Conservation (phyloP, 2,888 invertebrate genomes). For the Acleris laterana region DNA sequence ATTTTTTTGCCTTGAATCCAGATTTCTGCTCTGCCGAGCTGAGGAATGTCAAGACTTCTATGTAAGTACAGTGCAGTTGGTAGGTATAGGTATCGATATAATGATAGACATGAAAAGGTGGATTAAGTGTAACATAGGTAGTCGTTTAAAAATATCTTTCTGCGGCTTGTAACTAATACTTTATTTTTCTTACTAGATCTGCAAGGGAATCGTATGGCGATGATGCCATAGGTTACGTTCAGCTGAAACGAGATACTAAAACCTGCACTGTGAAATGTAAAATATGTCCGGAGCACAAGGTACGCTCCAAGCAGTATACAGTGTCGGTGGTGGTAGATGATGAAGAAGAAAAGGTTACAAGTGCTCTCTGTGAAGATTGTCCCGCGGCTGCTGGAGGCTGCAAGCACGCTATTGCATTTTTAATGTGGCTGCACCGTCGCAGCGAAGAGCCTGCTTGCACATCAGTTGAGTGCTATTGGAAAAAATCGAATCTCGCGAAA, state of each 20-base stretch:
- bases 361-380: not conserved
- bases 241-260: not conserved
- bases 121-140: too few relatives aligned
- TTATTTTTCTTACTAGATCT: not conserved
- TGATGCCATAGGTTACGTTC: slow-evolving; percentile 3
- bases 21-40: not conserved
- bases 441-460: slow-evolving; percentile 30
- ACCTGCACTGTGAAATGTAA: not conserved
- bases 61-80: not conserved
- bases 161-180: too few relatives aligned
- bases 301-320: not conserved
- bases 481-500: not conserved
- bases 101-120: too few relatives aligned
- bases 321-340: not conserved
- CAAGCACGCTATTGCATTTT: slow-evolving; percentile 6
- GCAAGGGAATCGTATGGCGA: slow-evolving; percentile 4
- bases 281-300: not conserved
- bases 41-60: slow-evolving; percentile 2
- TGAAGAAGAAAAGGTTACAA: not conserved
- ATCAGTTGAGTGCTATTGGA: slow-evolving; percentile 18
- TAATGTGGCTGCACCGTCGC: slow-evolving; percentile 25
- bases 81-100: not conserved
- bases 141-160: too few relatives aligned
- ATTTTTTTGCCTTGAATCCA: not conserved
- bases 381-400: slow-evolving; percentile 1